Conservation (phyloP, 2,888 invertebrate genomes). For the Oscheius onirici region DNA sequence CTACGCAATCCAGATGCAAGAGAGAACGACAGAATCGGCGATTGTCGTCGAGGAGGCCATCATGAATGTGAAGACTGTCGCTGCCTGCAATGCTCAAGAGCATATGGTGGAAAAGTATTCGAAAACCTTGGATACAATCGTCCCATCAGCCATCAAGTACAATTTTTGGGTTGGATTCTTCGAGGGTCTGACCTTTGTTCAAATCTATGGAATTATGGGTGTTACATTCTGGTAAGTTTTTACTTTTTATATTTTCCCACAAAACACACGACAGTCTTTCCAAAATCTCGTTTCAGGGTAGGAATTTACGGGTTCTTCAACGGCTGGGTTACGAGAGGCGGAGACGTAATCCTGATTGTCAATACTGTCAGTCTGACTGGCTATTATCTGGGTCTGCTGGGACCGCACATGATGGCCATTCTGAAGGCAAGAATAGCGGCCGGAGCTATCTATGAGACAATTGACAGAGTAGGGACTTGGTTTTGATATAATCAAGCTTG, state of each 20-base stretch:
- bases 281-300: slow-evolving; percentile 45
- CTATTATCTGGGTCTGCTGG: slow-evolving; percentile 47
- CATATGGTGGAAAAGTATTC: slow-evolving; percentile 42
- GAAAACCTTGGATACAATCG: not conserved
- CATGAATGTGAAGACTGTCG: slow-evolving; percentile 50
- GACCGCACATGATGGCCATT: slow-evolving; percentile 48
- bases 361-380: slow-evolving; percentile 51
- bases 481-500: not conserved
- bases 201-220: slow-evolving; percentile 50
- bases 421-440: slow-evolving; percentile 44
- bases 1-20: slow-evolving; percentile 35
- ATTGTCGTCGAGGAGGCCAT: slow-evolving; percentile 46
- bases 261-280: not conserved
- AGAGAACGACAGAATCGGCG: slow-evolving; percentile 36
- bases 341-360: slow-evolving; percentile 52
- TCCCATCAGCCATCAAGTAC: slow-evolving; percentile 9
- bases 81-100: slow-evolving; percentile 52
- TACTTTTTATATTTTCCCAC: not conserved
- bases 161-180: slow-evolving; percentile 56
- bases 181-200: slow-evolving; percentile 48
- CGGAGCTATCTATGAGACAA: slow-evolving; percentile 39
- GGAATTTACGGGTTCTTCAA: slow-evolving; percentile 43
- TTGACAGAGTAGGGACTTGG: slow-evolving; percentile 32
- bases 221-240: slow-evolving; percentile 44
- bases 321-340: slow-evolving; percentile 43